These are phyloP conservation scores for Lasioglossum vierecki DNA, from an alignment of 2,888 invertebrate genomes.

Conservation along the genomic window DNA sequence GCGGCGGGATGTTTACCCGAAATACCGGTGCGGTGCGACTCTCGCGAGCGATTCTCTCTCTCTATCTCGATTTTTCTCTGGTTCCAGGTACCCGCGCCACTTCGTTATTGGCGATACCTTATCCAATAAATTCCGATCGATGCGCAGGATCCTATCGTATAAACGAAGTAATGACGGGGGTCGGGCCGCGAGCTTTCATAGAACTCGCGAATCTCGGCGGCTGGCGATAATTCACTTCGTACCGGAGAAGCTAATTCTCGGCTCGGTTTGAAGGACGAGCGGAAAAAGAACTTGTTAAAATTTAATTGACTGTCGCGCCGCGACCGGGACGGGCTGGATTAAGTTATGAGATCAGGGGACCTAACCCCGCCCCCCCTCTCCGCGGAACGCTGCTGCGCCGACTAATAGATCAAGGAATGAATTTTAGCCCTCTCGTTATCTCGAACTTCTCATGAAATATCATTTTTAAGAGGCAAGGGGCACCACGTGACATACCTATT, in stretches of 20 bases:
- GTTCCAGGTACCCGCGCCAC: background rate
- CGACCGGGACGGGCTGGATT: constrained; percentile 20
- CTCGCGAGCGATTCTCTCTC: constrained; percentile 5
- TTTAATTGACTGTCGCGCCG: constrained; percentile 47
- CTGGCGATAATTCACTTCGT: constrained; percentile 41
- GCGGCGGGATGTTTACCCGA: constrained; percentile 50
- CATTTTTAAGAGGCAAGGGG: too few species aligned
- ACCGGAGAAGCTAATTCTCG: constrained; percentile 41
- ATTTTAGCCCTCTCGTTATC: background rate
- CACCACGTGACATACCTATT: too few species aligned
- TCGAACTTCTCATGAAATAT: background rate
- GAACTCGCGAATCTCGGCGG: constrained; percentile 30
- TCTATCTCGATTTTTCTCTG: background rate
- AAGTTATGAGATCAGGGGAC: constrained; percentile 29
- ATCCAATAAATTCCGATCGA: constrained; percentile 41
- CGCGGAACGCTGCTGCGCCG: constrained; percentile 24
- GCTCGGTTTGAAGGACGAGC: constrained; percentile 25
- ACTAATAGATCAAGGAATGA: constrained; percentile 9
- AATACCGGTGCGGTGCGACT: constrained; percentile 39
- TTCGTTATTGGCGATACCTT: constrained; percentile 42
- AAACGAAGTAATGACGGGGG: constrained; percentile 31
- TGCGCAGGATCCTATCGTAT: constrained; percentile 22
- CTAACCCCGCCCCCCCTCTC: background rate
- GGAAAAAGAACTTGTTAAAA: constrained; percentile 17
- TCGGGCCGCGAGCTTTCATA: constrained; percentile 9